Evolutionary conservation across 2,797 vertebrate species (phyloP), one percentile per base, ranked within the genome.

Genomic region (Sebastes minor): DNA sequence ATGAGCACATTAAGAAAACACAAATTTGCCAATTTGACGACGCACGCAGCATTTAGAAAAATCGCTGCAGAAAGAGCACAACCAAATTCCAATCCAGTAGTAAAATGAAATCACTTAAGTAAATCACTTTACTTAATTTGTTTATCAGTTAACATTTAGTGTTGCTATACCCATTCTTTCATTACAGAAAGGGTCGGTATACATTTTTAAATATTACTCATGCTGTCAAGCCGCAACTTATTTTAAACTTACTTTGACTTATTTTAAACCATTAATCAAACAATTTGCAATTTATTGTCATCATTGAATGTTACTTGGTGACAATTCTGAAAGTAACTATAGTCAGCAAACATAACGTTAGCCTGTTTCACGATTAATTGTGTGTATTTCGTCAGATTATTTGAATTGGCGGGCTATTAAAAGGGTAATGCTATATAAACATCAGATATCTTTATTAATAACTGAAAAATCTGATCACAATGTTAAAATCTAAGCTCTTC

Each of bases 381-480:
- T n/a, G 20, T 5, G 49, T 52, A 52, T n/a, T 52, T 52, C 0
- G 20, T 52, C 49, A n/a, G 20, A 52, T 52, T 52, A 49, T 20
- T 49, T 49, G 42, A 49, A 49, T 49, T 49, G 16, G 18, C 42
- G 42, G 42, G 42, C 42, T 49, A 49, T 49, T 49, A 49, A 49
- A 49, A 49, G 1, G 42, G 42, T 49, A 49, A 49, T 0, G 18
- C 18, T 49, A 49, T 49, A 0, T 49, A 0, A 49, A 49, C 42
- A 49, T 49, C 42, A 20, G 42, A 49, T 49, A 49, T 20, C 42
- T 49, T 49, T 49, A 49, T 20, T 49, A 49, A 49, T 49, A 49
- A 42, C 38, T 0, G 38, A 42, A 42, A 42, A 49, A 49, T 49
- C 7, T 20, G 42, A 20, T 49, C 18, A 0, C 42, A 20, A 20